phyloP scores from a whole-genome alignment of 2,888 invertebrate species.

The Chaetoderma sp. region DNA sequence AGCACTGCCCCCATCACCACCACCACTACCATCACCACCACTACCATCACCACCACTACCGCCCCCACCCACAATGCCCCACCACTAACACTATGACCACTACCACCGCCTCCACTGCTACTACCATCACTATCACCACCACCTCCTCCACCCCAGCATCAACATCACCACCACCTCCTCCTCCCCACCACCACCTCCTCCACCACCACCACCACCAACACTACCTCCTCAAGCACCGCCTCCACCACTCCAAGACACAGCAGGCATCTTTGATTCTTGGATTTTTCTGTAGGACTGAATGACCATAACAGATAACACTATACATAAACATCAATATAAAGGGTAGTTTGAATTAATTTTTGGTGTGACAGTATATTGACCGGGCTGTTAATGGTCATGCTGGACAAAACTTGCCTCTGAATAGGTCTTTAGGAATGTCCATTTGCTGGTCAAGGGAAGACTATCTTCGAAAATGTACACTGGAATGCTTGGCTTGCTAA shows the following conservation, averaged over 20 bases:
- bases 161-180: not conserved
- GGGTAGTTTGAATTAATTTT: too few species aligned
- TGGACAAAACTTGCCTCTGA: too few species aligned
- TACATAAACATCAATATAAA: too few species aligned
- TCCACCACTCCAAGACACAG: not conserved
- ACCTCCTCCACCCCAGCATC: not conserved
- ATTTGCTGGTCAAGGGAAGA: too few species aligned
- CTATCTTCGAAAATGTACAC: too few species aligned
- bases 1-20: not conserved
- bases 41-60: slow-evolving; percentile 7
- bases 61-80: not conserved
- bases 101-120: not conserved
- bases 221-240: not conserved
- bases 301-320: too few species aligned
- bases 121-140: not conserved
- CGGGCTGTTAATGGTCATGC: too few species aligned
- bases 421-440: too few species aligned
- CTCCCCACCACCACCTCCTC: not conserved
- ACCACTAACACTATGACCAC: not conserved
- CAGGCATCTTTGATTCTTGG: not conserved
- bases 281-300: too few species aligned
- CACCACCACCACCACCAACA: not conserved
- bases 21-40: not conserved
- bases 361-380: too few species aligned
- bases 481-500: too few species aligned